Base-by-base conservation (phyloP, 2,888 invertebrate species). In the Idaea biselata region DNA sequence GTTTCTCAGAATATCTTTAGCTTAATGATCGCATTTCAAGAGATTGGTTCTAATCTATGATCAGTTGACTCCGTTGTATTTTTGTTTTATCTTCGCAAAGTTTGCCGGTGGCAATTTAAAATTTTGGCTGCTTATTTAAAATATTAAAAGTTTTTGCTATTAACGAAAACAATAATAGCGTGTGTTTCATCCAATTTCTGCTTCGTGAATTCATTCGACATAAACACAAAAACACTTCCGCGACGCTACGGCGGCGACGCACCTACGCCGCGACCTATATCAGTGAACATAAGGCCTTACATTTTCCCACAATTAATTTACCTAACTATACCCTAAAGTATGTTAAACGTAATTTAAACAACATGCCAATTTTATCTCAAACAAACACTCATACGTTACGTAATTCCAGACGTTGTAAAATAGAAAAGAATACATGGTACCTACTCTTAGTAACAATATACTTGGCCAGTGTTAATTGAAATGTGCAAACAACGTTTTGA, bases 391-490 rank as follows among this genome's bases (percentile, higher is more conserved):
- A 63, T 58, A 60, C 55, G 32, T 70, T 66, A 65, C 66, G 53
- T 68, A 68, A 69, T 54, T 17, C 61, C 60, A 61, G 63, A 60
- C 68, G 69, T 71, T 73, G 73, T 74, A 71, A 70, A 79, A 81
- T 75, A 78, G 76, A 78, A 78, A 75, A 80, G 71, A 75, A 79
- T 78, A 78, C 75, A 69, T 60, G 73, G 67, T 63, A 73, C 25
- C 25, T 25, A 25, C 74, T 76, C 73, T 74, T 72, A 73, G 70
- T 64, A 76, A 78, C 75, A 76, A 74, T 76, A 75, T 79, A 78
- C 77, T 76, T 80, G 83, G 81, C 75, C 74, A 75, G 80, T 87
- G 88, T 84, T 89, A 89, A 89, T 88, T 88, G 85, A 80, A 85
- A 83, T 80, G 75, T 80, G 80, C 82, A 81, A 81, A 81, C 76